These are phyloP conservation scores for Mamestra configurata DNA, from an alignment of 1,140 invertebrate genomes.

Conservation along the genomic window DNA sequence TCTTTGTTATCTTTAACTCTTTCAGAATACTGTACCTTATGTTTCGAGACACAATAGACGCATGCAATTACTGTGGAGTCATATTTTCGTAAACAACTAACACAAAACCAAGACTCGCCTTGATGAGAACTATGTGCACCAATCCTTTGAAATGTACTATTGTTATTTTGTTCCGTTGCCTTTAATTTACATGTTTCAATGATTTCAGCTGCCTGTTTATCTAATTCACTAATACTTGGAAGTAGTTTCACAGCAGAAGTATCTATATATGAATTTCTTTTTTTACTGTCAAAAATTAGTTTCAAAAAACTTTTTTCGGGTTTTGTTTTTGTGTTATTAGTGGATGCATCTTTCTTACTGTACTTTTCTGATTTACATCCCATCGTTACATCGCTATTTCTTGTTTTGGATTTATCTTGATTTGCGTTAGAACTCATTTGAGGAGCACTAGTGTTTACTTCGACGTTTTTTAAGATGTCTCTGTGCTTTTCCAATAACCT, in stretches of 20 bases:
- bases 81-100: constrained; percentile 76
- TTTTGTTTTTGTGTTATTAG: constrained; percentile 74
- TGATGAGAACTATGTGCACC: not conserved
- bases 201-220: constrained; percentile 93
- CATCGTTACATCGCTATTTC: constrained; percentile 48
- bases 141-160: constrained; percentile 9
- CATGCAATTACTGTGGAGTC: constrained; percentile 67
- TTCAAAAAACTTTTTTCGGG: constrained; percentile 80
- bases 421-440: constrained; percentile 61
- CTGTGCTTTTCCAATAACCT: constrained; percentile 59
- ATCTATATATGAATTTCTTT: constrained; percentile 78
- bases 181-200: constrained; percentile 86
- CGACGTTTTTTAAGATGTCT: constrained; percentile 56
- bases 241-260: constrained; percentile 88
- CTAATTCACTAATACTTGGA: constrained; percentile 94
- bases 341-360: constrained; percentile 59
- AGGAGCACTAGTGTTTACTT: constrained; percentile 48
- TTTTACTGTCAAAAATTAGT: constrained; percentile 83
- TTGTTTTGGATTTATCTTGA: constrained; percentile 37
- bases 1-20: constrained; percentile 39
- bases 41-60: constrained; percentile 65
- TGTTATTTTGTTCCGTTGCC: constrained; percentile 54
- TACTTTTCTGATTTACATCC: constrained; percentile 63
- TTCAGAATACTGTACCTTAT: constrained; percentile 47
- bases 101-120: constrained; percentile 73